Evolutionary conservation across 2,888 invertebrate species (phyloP).

Genomic region (Cephus rjabovi): DNA sequence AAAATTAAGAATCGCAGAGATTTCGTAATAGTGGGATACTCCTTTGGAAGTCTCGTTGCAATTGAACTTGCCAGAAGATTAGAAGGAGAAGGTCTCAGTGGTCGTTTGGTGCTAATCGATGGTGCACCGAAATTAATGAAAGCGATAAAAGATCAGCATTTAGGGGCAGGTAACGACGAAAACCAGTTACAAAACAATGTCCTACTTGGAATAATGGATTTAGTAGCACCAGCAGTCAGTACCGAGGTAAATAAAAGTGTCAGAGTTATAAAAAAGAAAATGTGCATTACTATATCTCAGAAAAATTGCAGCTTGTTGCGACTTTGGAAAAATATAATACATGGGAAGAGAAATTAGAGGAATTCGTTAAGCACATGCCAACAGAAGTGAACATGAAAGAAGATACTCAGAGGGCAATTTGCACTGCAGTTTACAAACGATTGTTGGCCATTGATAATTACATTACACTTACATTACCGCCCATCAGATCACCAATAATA

Average conservation of each 20-base stretch:
- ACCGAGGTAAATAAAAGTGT: conserved; percentile 51
- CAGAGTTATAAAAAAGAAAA: conserved; percentile 4
- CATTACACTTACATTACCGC: conserved; percentile 66
- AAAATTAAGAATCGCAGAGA: conserved; percentile 52
- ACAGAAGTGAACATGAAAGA: conserved; percentile 65
- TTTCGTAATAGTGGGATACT: conserved; percentile 88
- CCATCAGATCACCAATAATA: conserved; percentile 71
- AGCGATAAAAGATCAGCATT: conserved; percentile 68
- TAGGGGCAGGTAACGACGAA: conserved; percentile 66
- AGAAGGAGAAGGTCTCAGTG: conserved; percentile 75
- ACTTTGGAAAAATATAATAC: conserved; percentile 70
- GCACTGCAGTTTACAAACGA: conserved; percentile 69
- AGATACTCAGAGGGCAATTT: conserved; percentile 64
- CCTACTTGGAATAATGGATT: conserved; percentile 71
- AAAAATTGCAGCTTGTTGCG: conserved; percentile 40
- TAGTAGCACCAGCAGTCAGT: conserved; percentile 67
- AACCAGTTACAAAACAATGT: conserved; percentile 71
- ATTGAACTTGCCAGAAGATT: conserved; percentile 81
- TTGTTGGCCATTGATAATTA: conserved; percentile 70
- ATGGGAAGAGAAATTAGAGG: conserved; percentile 71
- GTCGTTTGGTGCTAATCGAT: conserved; percentile 81
- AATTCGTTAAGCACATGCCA: conserved; percentile 66
- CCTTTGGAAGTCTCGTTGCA: conserved; percentile 84
- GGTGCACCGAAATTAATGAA: conserved; percentile 82
- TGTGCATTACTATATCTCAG: not conserved